Evolutionary conservation across 2,797 vertebrate species (phyloP), one percentile per base, ranked within the genome.

Genomic region (Knipowitschia caucasica): DNA sequence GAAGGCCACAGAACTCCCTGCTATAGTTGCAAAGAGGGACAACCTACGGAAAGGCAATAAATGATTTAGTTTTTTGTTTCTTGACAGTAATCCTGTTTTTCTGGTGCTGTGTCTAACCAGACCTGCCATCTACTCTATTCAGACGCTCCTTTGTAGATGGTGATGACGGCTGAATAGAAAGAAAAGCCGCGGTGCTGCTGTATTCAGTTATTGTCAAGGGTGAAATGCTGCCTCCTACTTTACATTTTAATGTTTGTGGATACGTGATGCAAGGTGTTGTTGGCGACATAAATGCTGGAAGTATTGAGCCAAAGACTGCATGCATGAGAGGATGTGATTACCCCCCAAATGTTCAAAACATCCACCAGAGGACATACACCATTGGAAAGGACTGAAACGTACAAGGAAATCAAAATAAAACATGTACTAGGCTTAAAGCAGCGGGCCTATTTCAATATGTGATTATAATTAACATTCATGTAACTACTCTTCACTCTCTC

Each of bases 251-350:
- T 30, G 44, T 50, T 33, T 40, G 26, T 59, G 68, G 35, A 77
- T 74, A 62, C 62, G 61, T 53, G 47, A 64, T 69, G 50, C 47
- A 18, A 50, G 44, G 43, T 59, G 50, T 30, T 30, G 53, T 57
- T 53, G 29, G 31, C 59, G 66, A 72, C 47, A 70, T 62, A 50
- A 70, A 62, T 23, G 31, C 10, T 50, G 53, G 66, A 45, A 56
- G 61, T 64, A 69, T 69, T 45, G 53, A 57, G 29, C 53, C 15
- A 43, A 18, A 43, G 68, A 50, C 57, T 62, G 71, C 44, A 67
- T 77, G 66, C 54, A 62, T 62, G 58, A 60, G 43, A 44, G 47
- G 74, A 74, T 71, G 24, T 64, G 33, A 75, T 83, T 72, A 77
- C 55, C 53, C 59, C 27, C 43, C 63, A 71, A 69, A 76, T 57